phyloP scores from a whole-genome alignment of 2,888 invertebrate genomes.

The Tipula unca region DNA sequence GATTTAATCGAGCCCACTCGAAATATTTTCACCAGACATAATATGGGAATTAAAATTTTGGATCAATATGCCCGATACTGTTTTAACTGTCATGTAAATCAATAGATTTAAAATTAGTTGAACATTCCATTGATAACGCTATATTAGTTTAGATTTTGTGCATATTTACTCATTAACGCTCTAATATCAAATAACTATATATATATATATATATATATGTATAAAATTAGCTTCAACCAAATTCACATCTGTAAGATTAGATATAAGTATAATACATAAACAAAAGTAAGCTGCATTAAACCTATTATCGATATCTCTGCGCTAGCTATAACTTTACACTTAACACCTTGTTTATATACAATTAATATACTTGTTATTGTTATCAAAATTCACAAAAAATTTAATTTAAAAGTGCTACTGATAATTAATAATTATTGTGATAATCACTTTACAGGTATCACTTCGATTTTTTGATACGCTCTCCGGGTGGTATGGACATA shows the following conservation, averaged over 20 bases:
- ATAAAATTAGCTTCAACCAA: too few species aligned
- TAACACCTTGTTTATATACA: too few species aligned
- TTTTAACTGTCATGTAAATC: too few species aligned
- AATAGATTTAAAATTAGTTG: neutral
- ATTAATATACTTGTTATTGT: neutral
- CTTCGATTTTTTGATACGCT: constrained; percentile 27
- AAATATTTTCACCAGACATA: neutral
- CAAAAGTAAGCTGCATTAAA: too few species aligned
- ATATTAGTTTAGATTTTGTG: too few species aligned
- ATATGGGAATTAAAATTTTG: neutral
- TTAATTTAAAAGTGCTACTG: neutral
- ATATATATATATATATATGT: too few species aligned
- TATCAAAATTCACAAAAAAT: neutral
- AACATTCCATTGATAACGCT: neutral
- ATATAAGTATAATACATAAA: too few species aligned
- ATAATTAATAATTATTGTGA: neutral
- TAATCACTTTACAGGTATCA: constrained; percentile 20
- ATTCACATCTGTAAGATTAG: too few species aligned
- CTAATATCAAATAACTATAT: too few species aligned
- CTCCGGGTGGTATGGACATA: neutral
- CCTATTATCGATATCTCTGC: too few species aligned
- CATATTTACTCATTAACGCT: too few species aligned
- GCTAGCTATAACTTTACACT: neutral
- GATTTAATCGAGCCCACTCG: neutral
- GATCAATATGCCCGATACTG: neutral